Evolutionary conservation across 2,797 vertebrate species (phyloP).

Genomic region (Epinephelus awoara): DNA sequence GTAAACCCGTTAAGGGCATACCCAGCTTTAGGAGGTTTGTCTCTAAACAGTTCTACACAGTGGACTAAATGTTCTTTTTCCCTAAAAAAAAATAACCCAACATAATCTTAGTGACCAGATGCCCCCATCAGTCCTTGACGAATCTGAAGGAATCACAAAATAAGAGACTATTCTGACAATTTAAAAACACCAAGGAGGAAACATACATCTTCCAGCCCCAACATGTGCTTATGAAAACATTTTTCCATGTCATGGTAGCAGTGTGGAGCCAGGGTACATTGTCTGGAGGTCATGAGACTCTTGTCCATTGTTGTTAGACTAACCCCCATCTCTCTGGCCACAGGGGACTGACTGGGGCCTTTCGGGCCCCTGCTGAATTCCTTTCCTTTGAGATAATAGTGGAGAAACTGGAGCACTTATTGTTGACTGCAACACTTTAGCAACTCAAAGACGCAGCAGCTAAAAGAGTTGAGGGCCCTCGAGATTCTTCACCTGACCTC

Average conservation of each 20-base stretch:
- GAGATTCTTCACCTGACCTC: slow-evolving; percentile 78
- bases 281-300: slow-evolving; percentile 79
- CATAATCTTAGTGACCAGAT: slow-evolving; percentile 11
- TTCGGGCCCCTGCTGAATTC: slow-evolving; percentile 80
- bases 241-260: slow-evolving; percentile 57
- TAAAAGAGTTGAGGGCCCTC: slow-evolving; percentile 70
- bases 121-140: slow-evolving; percentile 11
- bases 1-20: slow-evolving; percentile 51
- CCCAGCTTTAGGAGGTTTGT: slow-evolving; percentile 52
- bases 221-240: slow-evolving; percentile 70
- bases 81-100: slow-evolving; percentile 4
- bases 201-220: not conserved
- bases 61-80: not conserved
- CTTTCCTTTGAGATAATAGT: slow-evolving; percentile 84
- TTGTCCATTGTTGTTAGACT: slow-evolving; percentile 80
- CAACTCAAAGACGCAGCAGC: slow-evolving; percentile 71
- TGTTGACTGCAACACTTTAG: slow-evolving; percentile 79
- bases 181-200: slow-evolving; percentile 31
- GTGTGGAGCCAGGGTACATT: slow-evolving; percentile 69
- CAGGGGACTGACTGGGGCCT: slow-evolving; percentile 65
- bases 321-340: slow-evolving; percentile 70
- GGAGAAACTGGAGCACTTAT: slow-evolving; percentile 78
- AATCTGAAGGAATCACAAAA: slow-evolving; percentile 22
- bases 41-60: slow-evolving; percentile 15
- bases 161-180: slow-evolving; percentile 9